Evolutionary conservation across 2,888 invertebrate genomes (phyloP).

Genomic region (Acronicta aceris): DNA sequence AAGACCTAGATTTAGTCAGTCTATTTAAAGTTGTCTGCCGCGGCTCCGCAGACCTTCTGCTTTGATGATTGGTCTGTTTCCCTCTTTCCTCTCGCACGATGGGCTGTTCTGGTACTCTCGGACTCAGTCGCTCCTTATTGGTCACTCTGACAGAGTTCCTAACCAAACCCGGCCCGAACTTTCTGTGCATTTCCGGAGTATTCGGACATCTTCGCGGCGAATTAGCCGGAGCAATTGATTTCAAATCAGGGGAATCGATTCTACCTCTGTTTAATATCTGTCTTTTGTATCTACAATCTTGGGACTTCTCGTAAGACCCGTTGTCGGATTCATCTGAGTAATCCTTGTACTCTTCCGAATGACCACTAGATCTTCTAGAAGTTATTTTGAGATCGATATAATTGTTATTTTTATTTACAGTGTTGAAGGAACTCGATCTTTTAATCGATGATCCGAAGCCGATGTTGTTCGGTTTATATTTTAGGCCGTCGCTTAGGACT

Average conservation of each 20-base stretch:
- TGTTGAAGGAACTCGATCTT: constrained; percentile 91
- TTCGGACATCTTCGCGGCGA: constrained; percentile 88
- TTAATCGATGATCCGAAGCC: constrained; percentile 87
- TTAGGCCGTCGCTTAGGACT: constrained; percentile 68
- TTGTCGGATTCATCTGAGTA: constrained; percentile 84
- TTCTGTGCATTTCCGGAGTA: constrained; percentile 90
- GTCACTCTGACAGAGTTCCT: constrained; percentile 80
- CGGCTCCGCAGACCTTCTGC: constrained; percentile 80
- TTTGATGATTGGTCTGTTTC: constrained; percentile 79
- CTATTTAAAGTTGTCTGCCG: constrained; percentile 80
- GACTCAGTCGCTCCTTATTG: constrained; percentile 88
- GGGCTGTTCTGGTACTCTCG: constrained; percentile 90
- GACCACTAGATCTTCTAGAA: constrained; percentile 75
- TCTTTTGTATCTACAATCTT: constrained; percentile 90
- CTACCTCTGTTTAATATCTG: constrained; percentile 91
- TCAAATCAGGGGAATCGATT: constrained; percentile 89
- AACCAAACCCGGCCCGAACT: constrained; percentile 87
- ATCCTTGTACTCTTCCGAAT: constrained; percentile 77
- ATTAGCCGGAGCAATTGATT: constrained; percentile 82
- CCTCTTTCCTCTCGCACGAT: constrained; percentile 74
- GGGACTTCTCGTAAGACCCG: constrained; percentile 76
- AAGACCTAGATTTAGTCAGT: constrained; percentile 85
- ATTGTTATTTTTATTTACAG: constrained; percentile 85
- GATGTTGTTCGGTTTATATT: constrained; percentile 63
- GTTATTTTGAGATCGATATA: constrained; percentile 73